Evolutionary conservation across 1,140 invertebrate genomes (phyloP).

Genomic region (Conus betulinus): DNA sequence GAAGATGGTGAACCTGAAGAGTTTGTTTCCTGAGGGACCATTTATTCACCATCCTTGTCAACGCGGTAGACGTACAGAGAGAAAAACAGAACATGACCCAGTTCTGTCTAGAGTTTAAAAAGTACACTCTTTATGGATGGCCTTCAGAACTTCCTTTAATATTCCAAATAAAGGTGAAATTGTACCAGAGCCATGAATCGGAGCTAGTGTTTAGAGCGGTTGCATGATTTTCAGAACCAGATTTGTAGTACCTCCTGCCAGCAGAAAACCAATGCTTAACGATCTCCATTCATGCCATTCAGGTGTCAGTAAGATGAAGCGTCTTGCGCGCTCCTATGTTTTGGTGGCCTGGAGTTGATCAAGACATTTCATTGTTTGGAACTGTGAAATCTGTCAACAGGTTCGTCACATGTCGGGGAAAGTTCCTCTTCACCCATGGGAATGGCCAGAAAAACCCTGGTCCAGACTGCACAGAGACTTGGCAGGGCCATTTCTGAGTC

Average conservation of each 20-base stretch:
- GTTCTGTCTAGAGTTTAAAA: no score
- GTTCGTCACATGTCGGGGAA: no score
- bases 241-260: slow-evolving; percentile 34
- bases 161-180: background rate
- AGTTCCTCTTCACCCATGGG: slow-evolving; percentile 46
- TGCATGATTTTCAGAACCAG: slow-evolving; percentile 37
- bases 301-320: slow-evolving; percentile 16
- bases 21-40: background rate
- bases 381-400: no score
- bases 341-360: slow-evolving; percentile 53
- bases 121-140: no score
- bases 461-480: slow-evolving; percentile 10
- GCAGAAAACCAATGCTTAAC: slow-evolving; percentile 7
- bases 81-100: background rate
- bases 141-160: no score
- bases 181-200: background rate
- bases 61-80: background rate
- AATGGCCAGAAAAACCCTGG: no score
- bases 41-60: background rate
- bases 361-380: slow-evolving; percentile 11
- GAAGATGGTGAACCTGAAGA: background rate
- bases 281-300: slow-evolving; percentile 38
- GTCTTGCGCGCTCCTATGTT: slow-evolving; percentile 4
- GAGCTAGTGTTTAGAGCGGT: slow-evolving; percentile 35
- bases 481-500: slow-evolving; percentile 27